Evolutionary conservation across 2,797 vertebrate species (phyloP).

Genomic region (Micromesistius poutassou): DNA sequence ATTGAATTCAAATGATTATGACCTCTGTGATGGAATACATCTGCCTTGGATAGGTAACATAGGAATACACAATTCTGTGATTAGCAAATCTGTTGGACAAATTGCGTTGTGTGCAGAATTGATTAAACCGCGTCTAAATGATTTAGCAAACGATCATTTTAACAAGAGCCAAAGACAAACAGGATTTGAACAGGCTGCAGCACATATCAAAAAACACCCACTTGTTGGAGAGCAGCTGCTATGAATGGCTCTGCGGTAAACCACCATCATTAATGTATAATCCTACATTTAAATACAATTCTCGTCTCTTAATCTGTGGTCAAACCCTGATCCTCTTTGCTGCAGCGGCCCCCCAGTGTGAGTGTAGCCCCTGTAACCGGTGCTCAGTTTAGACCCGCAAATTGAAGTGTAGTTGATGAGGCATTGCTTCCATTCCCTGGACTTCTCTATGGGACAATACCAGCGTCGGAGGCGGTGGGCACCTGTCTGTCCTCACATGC

Average conservation of each 20-base stretch:
- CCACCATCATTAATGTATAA: background rate
- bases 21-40: background rate
- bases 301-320: background rate
- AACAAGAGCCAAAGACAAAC: conserved; percentile 32
- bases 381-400: conserved; percentile 37
- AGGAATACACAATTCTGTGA: background rate
- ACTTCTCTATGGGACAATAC: background rate
- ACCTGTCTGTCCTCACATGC: conserved; percentile 31
- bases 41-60: background rate
- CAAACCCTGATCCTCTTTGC: background rate
- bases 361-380: conserved; percentile 1
- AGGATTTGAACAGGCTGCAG: conserved; percentile 29
- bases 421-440: background rate
- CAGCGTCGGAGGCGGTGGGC: conserved; percentile 20
- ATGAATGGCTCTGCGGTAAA: conserved; percentile 7
- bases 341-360: background rate
- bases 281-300: background rate
- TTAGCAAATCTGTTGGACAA: conserved; percentile 5
- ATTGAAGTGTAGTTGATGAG: conserved; percentile 10
- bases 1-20: background rate
- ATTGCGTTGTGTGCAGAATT: conserved; percentile 1
- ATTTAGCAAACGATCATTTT: conserved; percentile 17
- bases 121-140: conserved; percentile 31
- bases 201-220: conserved; percentile 26
- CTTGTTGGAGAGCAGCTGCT: conserved; percentile 44